Percentiles rank a stretch among this genome's conserved stretches.
Conservation (phyloP, 2,888 invertebrate species). For the Hypomecis atomaria region DNA sequence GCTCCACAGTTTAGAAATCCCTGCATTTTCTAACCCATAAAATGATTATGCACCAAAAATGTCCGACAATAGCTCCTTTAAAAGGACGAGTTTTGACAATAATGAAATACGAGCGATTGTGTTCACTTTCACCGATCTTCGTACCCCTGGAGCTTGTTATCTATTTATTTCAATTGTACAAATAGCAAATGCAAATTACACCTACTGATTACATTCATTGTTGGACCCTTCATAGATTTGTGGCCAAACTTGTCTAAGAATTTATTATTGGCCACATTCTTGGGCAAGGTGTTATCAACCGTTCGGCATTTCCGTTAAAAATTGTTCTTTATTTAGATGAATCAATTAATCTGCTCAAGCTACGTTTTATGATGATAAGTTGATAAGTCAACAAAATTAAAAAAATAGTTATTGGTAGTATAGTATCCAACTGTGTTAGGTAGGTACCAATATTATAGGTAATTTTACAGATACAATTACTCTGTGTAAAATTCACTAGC, state of each 20-base stretch:
- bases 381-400: too few species aligned
- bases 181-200: conserved; percentile 57
- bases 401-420: too few species aligned
- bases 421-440: too few species aligned
- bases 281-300: conserved; percentile 3
- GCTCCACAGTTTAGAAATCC: conserved; percentile 2
- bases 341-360: background rate
- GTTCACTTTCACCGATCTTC: conserved; percentile 70
- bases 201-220: conserved; percentile 62
- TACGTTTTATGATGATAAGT: background rate
- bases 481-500: too few species aligned
- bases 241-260: conserved; percentile 29
- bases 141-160: conserved; percentile 60
- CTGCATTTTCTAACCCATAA: conserved; percentile 65
- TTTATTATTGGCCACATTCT: conserved; percentile 17
- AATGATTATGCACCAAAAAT: conserved; percentile 73
- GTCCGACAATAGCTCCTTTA: conserved; percentile 60
- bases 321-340: conserved; percentile 5
- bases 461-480: too few species aligned
- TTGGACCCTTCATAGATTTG: conserved; percentile 47
- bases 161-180: conserved; percentile 54
- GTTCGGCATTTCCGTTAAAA: conserved; percentile 16
- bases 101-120: conserved; percentile 68
- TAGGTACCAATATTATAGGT: too few species aligned
- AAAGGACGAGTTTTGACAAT: conserved; percentile 74